phyloP scores from a whole-genome alignment of 2,797 vertebrate species.

The Leuciscus waleckii region DNA sequence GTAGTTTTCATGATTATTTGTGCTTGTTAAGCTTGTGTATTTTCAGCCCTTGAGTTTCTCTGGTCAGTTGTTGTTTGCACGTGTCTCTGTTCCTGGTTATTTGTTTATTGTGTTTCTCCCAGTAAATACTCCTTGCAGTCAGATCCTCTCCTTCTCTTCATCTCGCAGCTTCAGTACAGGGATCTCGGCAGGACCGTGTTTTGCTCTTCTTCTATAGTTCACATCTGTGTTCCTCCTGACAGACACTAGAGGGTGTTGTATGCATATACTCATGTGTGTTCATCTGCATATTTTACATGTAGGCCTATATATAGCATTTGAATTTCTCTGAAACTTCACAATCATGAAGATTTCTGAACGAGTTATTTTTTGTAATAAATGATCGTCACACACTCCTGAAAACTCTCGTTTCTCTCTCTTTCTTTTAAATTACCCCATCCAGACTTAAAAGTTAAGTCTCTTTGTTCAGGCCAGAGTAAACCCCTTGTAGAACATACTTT shows the following conservation, averaged over 20 bases:
- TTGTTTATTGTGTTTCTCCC: not conserved
- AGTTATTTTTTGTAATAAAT: not conserved
- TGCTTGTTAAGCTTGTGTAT: not conserved
- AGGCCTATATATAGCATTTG: not conserved
- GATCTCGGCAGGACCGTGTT: not conserved
- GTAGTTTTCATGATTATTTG: not conserved
- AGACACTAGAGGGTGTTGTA: constrained; percentile 41
- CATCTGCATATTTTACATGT: not conserved
- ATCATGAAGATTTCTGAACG: not conserved
- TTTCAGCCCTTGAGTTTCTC: not conserved
- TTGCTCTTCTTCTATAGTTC: not conserved
- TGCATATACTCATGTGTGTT: not conserved
- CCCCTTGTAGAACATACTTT: no score
- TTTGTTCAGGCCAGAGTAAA: not conserved
- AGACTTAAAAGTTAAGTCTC: not conserved
- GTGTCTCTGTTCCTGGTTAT: not conserved
- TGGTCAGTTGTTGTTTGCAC: not conserved
- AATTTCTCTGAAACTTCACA: not conserved
- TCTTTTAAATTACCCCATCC: not conserved
- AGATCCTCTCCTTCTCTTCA: not conserved
- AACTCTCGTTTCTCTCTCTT: not conserved
- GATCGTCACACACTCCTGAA: not conserved
- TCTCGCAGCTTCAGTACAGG: not conserved
- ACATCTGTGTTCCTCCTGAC: not conserved
- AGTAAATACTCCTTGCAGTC: not conserved